Evolutionary conservation across 2,113 vertebrate genomes (phyloP).

Genomic region (Podarcis cretensis): DNA sequence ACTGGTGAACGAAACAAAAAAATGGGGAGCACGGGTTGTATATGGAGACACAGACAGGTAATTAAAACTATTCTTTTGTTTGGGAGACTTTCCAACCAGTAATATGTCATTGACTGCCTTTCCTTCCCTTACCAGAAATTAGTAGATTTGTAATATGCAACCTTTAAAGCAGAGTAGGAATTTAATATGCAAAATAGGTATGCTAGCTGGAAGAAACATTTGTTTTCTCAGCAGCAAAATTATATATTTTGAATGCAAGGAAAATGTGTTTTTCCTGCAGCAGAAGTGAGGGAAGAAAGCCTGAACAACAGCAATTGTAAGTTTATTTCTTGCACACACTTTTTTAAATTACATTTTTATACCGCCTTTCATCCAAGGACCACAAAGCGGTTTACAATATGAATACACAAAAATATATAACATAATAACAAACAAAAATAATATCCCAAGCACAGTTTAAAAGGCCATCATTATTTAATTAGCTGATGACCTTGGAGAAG

Average conservation of each 20-base stretch:
- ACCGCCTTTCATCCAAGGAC: no score
- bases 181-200: neutral
- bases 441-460: no score
- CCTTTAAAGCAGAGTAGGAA: neutral
- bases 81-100: neutral
- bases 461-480: no score
- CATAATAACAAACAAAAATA: no score
- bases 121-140: neutral
- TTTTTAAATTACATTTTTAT: no score
- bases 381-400: no score
- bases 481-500: no score
- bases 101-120: neutral
- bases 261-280: neutral
- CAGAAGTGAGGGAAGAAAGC: neutral
- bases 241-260: no score
- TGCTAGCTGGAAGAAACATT: neutral
- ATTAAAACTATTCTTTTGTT: conserved; percentile 19
- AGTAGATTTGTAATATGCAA: neutral
- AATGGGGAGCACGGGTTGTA: conserved; percentile 95
- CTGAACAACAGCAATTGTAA: neutral
- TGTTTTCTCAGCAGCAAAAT: neutral
- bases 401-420: no score
- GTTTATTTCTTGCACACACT: no score
- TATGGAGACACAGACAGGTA: conserved; percentile 99
- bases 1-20: conserved; percentile 95